These are phyloP conservation scores for Xanthia togata DNA, from an alignment of 2,888 invertebrate genomes.

Conservation along the genomic window DNA sequence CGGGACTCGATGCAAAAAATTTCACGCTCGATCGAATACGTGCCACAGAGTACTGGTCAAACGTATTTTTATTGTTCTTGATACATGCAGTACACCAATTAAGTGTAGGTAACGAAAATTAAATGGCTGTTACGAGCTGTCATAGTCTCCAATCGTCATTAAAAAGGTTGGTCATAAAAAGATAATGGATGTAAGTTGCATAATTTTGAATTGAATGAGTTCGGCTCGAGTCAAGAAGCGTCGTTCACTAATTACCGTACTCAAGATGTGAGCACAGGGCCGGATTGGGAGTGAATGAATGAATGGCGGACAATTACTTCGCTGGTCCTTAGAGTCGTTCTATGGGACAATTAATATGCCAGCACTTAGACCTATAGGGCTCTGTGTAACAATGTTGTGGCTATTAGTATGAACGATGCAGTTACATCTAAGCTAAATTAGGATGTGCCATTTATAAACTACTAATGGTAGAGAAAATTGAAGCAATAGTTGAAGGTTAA, in stretches of 20 bases:
- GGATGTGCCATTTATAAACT: background rate
- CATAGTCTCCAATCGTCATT: slow-evolving; percentile 62
- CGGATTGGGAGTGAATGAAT: slow-evolving; percentile 56
- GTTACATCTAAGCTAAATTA: slow-evolving; percentile 30
- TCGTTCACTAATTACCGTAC: slow-evolving; percentile 67
- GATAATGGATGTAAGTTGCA: slow-evolving; percentile 70
- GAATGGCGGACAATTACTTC: slow-evolving; percentile 57
- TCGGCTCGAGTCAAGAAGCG: slow-evolving; percentile 61
- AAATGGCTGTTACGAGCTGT: slow-evolving; percentile 57
- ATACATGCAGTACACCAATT: slow-evolving; percentile 56
- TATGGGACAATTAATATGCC: slow-evolving; percentile 56
- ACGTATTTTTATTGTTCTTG: slow-evolving; percentile 46
- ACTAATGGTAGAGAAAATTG: background rate
- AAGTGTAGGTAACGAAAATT: slow-evolving; percentile 56
- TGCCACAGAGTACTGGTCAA: slow-evolving; percentile 25
- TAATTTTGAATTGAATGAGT: slow-evolving; percentile 73
- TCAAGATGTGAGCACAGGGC: slow-evolving; percentile 58
- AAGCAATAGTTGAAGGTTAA: background rate
- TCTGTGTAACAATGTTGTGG: slow-evolving; percentile 32
- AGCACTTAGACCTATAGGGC: slow-evolving; percentile 51
- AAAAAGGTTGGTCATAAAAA: slow-evolving; percentile 71
- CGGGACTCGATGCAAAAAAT: slow-evolving; percentile 45
- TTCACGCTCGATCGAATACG: slow-evolving; percentile 52
- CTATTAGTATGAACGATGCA: slow-evolving; percentile 31
- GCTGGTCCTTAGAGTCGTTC: slow-evolving; percentile 31